Conservation (phyloP, 2,113 vertebrate species). For the Syngnathoides biaculeatus region DNA sequence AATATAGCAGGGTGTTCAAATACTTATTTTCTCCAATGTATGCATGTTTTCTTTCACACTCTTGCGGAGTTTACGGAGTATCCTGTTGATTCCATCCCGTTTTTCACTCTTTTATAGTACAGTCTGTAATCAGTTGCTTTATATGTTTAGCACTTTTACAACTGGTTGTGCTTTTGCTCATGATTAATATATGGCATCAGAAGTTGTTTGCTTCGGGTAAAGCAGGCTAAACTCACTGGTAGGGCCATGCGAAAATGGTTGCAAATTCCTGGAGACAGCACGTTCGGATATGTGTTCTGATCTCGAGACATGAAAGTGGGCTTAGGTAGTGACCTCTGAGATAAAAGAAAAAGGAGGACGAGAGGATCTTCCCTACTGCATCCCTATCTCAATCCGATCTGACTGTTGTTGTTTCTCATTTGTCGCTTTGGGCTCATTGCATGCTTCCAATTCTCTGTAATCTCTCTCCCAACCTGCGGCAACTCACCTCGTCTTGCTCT, state of each 20-base stretch:
- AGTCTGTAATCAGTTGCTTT: constrained; percentile 66
- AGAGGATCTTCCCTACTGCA: constrained; percentile 47
- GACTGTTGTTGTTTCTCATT: constrained; percentile 44
- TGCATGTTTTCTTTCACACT: constrained; percentile 32
- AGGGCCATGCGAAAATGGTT: constrained; percentile 12
- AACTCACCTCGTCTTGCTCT: constrained; percentile 41
- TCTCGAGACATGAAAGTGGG: constrained; percentile 33
- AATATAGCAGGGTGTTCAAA: too few relatives aligned
- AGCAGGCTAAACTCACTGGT: constrained; percentile 1
- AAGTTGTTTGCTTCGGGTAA: constrained; percentile 26
- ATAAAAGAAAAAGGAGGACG: constrained; percentile 30
- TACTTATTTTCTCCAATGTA: constrained; percentile 23
- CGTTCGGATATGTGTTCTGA: constrained; percentile 30
- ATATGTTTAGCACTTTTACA: constrained; percentile 57
- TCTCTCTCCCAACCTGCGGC: constrained; percentile 22
- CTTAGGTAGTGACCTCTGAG: constrained; percentile 16
- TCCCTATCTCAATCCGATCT: constrained; percentile 50
- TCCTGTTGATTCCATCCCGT: constrained; percentile 68
- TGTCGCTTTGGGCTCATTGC: constrained; percentile 29
- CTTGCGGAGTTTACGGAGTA: constrained; percentile 50
- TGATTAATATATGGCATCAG: constrained; percentile 14
- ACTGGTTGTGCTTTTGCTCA: constrained; percentile 23
- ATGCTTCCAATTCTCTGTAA: constrained; percentile 44
- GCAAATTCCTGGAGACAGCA: constrained; percentile 12
- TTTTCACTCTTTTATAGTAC: constrained; percentile 60